phyloP scores from a whole-genome alignment of 2,113 vertebrate species.

The Shinisaurus crocodilurus region DNA sequence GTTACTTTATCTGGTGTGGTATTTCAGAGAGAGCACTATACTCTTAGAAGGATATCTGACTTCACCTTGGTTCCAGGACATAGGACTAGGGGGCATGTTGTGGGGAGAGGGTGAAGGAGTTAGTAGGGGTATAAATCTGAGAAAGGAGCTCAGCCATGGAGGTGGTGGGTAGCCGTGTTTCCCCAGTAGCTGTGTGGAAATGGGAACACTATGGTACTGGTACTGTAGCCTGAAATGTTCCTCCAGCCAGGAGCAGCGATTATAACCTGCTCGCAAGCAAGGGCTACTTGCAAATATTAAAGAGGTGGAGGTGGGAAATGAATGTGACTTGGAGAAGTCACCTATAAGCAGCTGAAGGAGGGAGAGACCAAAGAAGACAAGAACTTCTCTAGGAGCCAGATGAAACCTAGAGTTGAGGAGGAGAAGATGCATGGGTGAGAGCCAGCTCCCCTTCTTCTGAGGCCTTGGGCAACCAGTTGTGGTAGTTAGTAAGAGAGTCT shows the following conservation, averaged over 20 bases:
- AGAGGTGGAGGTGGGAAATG: too few relatives aligned
- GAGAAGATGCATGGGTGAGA: not conserved
- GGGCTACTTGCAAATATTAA: not conserved
- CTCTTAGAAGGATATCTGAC: not conserved
- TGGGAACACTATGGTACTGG: not conserved
- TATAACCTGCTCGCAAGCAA: not conserved
- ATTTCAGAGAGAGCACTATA: not conserved
- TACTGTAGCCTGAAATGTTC: not conserved
- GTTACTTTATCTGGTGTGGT: too few relatives aligned
- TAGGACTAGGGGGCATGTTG: not conserved
- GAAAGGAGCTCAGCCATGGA: not conserved
- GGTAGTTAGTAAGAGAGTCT: not conserved
- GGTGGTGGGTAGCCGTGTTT: not conserved
- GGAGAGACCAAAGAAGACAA: not conserved
- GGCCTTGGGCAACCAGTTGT: not conserved
- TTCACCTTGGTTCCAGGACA: not conserved
- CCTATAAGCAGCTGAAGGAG: not conserved
- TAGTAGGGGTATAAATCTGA: not conserved
- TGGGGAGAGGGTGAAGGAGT: not conserved
- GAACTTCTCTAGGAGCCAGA: not conserved
- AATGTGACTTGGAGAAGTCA: not conserved
- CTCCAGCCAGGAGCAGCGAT: not conserved
- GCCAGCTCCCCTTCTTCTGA: not conserved
- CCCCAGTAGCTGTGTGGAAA: not conserved
- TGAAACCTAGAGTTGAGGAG: too few relatives aligned